These are phyloP conservation scores for Apostichopus leukothele DNA, from an alignment of 53 echinoderm and acorn worm genomes.

Conservation along the genomic window DNA sequence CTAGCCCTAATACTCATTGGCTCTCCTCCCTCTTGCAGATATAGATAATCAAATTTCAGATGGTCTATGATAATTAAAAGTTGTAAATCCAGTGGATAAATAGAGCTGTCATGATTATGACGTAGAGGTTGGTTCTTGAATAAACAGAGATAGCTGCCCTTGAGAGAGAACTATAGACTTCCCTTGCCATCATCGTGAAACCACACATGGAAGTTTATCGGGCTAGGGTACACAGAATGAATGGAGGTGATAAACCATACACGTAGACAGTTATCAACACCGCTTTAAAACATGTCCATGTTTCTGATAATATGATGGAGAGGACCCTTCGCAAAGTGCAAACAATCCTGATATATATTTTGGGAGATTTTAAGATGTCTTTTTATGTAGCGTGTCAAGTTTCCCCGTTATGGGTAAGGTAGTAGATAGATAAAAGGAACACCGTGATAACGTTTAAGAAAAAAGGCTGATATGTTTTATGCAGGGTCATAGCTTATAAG, in stretches of 20 bases:
- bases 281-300: background rate
- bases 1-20: background rate
- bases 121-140: slow-evolving; percentile 5
- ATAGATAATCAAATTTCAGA: background rate
- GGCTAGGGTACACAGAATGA: background rate
- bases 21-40: background rate
- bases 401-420: too few relatives aligned
- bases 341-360: background rate
- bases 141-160: slow-evolving; percentile 14
- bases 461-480: too few relatives aligned
- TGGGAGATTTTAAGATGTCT: background rate
- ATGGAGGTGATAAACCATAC: background rate
- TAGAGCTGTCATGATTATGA: slow-evolving; percentile 2
- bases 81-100: slow-evolving; percentile 14
- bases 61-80: background rate
- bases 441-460: too few relatives aligned
- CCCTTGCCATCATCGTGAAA: background rate
- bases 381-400: too few relatives aligned
- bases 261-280: background rate
- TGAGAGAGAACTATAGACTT: background rate
- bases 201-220: slow-evolving; percentile 13
- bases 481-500: too few relatives aligned
- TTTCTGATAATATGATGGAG: background rate
- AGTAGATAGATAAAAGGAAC: too few relatives aligned
- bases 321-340: background rate